These are phyloP conservation scores for Ceratina japonica DNA, from an alignment of 1,140 invertebrate genomes.

Conservation along the genomic window DNA sequence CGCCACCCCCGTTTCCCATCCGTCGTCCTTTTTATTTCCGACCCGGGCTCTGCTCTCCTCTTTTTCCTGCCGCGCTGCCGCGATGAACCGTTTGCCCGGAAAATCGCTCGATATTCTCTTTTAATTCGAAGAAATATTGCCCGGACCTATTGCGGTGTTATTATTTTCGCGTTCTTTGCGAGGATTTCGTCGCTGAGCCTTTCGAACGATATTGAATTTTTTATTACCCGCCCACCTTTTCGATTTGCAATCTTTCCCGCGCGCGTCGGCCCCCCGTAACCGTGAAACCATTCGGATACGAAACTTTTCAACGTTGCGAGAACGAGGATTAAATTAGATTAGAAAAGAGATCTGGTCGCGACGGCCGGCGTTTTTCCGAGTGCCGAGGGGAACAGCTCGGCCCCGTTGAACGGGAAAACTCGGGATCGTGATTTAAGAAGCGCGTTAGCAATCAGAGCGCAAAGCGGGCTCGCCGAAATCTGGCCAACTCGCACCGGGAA, in stretches of 20 bases:
- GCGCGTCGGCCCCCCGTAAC: too few species aligned
- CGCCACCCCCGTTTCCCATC: not conserved
- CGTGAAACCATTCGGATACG: too few species aligned
- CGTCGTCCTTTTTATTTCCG: constrained; percentile 42
- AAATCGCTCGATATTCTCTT: constrained; percentile 21
- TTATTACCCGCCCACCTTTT: not conserved
- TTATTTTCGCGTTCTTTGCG: not conserved
- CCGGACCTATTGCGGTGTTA: not conserved
- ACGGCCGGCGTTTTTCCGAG: not conserved
- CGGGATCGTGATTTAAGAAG: constrained; percentile 53
- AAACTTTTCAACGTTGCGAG: too few species aligned
- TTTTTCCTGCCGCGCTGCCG: constrained; percentile 12
- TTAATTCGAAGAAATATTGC: constrained; percentile 14
- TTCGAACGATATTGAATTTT: not conserved
- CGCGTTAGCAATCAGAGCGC: constrained; percentile 59
- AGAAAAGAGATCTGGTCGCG: too few species aligned
- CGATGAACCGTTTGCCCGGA: constrained; percentile 18
- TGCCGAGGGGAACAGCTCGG: too few species aligned
- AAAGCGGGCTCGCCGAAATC: constrained; percentile 39
- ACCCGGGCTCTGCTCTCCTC: not conserved
- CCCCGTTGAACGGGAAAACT: constrained; percentile 3
- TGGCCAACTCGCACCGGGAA: constrained; percentile 18
- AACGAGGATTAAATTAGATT: too few species aligned
- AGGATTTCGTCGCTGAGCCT: not conserved
- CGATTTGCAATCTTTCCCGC: not conserved